Base-by-base conservation (phyloP, 2,113 vertebrate genomes). In the Podarcis raffonei region DNA sequence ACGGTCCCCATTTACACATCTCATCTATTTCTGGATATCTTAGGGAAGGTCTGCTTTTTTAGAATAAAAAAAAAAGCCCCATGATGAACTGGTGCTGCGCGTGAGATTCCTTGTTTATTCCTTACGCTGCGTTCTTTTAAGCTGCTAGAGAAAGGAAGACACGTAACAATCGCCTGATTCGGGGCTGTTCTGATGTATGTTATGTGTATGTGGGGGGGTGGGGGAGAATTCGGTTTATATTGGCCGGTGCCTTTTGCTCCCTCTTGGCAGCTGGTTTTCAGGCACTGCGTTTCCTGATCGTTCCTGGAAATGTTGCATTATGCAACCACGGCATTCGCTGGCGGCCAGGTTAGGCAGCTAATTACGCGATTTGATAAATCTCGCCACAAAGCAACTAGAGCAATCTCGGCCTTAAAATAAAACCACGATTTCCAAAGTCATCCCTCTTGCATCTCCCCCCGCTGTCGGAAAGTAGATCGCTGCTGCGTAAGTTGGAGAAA, bases 291-390 rank as follows among this genome's bases (percentile, higher is more conserved):
- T 91, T 88, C 91, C 94, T 79, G 91, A 94, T 92, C 92, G 65
- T 97, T 97, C 97, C 96, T 97, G 96, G 96, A 97, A 97, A 97
- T 96, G 94, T 97, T 97, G 95, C 96, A 97, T 98, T 98, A 98
- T 96, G 97, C 97, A 96, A 96, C 96, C 93, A 91, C 94, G 90
- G 95, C 95, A 97, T 96, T 89, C 92, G 95, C 97, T 96, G 96
- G 96, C 96, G 93, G 94, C 66, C 87, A 87, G 91, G 91, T 87
- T 86, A 92, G 94, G 92, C 88, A 94, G 96, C 94, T 95, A 95
- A 96, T 95, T 95, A 92, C 85, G 92, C 90, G 93, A 94, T 98
- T 97, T 97, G 97, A 95, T 97, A 97, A 23, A 97, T 96, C 94
- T 94, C 83, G 91, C 94, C 95, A 97, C 96, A 97, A 97, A 97